Percentiles rank a stretch among this genome's conserved stretches.
phyloP scores from a whole-genome alignment of 2,888 invertebrate species.

The Drosophila borealis region DNA sequence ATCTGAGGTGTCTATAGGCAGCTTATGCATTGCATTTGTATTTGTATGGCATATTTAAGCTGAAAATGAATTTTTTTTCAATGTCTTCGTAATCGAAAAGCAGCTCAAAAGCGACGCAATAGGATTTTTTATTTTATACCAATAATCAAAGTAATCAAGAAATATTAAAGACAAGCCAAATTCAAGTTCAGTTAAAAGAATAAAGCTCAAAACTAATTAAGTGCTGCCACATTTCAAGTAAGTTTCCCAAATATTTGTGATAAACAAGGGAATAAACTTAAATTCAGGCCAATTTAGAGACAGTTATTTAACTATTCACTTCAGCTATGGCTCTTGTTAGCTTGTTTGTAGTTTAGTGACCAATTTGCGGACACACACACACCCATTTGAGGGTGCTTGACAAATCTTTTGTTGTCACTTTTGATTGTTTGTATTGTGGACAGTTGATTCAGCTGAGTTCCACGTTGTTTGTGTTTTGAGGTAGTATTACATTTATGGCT shows the following conservation, averaged over 20 bases:
- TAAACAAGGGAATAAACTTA: not conserved
- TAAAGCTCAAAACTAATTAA: not conserved
- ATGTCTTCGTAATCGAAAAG: slow-evolving; percentile 6
- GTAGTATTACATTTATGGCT: slow-evolving; percentile 15
- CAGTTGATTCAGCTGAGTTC: slow-evolving; percentile 7
- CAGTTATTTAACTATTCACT: slow-evolving; percentile 2
- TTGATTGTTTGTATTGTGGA: slow-evolving; percentile 13
- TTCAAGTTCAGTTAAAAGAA: not conserved
- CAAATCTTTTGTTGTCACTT: slow-evolving; percentile 22
- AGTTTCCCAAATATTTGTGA: too few species aligned
- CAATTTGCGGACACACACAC: slow-evolving; percentile 11
- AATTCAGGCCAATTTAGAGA: not conserved
- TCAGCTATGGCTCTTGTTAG: not conserved
- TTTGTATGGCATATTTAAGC: slow-evolving; percentile 20
- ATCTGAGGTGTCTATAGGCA: slow-evolving; percentile 40
- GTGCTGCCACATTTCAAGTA: too few species aligned
- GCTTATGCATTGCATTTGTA: slow-evolving; percentile 32
- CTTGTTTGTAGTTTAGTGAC: not conserved
- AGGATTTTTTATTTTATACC: not conserved
- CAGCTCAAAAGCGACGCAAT: slow-evolving; percentile 4
- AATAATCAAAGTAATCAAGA: not conserved
- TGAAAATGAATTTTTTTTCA: slow-evolving; percentile 11
- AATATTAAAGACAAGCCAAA: too few species aligned
- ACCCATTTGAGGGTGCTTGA: not conserved
- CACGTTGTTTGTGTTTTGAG: slow-evolving; percentile 13